phyloP scores from a whole-genome alignment of 2,888 invertebrate genomes.

The Hoplodrina ambigua region DNA sequence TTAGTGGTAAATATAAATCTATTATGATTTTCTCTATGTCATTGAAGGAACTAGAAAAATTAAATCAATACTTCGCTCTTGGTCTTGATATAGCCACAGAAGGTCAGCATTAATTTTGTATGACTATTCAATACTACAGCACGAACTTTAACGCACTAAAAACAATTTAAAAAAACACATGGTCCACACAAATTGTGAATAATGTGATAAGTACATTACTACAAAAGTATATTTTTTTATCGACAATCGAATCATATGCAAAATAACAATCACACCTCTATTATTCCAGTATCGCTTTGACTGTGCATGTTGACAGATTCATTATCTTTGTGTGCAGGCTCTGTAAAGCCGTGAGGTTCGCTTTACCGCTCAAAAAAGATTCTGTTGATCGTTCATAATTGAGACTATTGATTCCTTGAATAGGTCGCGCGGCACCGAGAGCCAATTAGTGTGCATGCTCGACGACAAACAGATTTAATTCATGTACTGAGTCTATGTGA shows the following conservation, averaged over 20 bases:
- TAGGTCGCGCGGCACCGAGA: conserved; percentile 40
- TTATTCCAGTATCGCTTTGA: conserved; percentile 54
- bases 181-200: no score
- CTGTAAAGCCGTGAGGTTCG: conserved; percentile 39
- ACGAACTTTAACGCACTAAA: not conserved
- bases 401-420: conserved; percentile 58
- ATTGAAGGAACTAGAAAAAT: not conserved
- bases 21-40: not conserved
- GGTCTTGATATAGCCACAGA: not conserved
- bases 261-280: conserved; percentile 38
- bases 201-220: not conserved
- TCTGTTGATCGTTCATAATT: conserved; percentile 62
- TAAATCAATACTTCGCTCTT: not conserved
- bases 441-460: conserved; percentile 39
- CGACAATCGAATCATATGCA: conserved; percentile 6
- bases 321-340: conserved; percentile 64
- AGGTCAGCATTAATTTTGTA: not conserved
- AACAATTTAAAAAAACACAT: not conserved
- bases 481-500: conserved; percentile 8
- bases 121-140: not conserved
- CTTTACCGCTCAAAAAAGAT: conserved; percentile 44
- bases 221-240: conserved; percentile 2
- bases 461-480: conserved; percentile 41
- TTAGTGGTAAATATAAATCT: not conserved
- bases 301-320: conserved; percentile 66